These are phyloP conservation scores for Eulithis prunata DNA, from an alignment of 2,888 invertebrate genomes.

Conservation along the genomic window DNA sequence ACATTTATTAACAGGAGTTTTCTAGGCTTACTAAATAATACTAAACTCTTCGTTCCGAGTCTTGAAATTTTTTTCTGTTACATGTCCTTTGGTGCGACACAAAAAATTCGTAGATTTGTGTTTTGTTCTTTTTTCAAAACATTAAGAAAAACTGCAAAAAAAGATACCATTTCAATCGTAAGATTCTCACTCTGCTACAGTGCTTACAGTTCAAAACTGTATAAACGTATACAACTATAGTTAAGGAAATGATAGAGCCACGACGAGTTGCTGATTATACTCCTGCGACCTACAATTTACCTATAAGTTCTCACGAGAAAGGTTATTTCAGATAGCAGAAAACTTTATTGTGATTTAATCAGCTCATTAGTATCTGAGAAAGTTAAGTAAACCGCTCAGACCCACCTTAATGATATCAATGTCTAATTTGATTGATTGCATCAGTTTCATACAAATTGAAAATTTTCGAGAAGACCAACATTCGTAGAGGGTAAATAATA, in stretches of 20 bases:
- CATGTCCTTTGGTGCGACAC: background rate
- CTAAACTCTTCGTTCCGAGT: constrained; percentile 1
- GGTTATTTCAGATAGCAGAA: constrained; percentile 10
- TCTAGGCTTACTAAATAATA: constrained; percentile 19
- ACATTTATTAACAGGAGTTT: constrained; percentile 33
- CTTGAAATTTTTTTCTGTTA: background rate
- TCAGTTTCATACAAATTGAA: constrained; percentile 33
- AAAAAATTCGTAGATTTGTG: background rate
- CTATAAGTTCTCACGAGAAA: constrained; percentile 23
- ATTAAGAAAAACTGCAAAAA: too few species aligned
- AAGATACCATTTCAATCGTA: too few species aligned
- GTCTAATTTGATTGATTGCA: constrained; percentile 23
- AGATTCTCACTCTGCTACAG: too few species aligned
- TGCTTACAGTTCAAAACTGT: background rate
- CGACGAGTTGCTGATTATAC: constrained; percentile 23
- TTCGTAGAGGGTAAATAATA: constrained; percentile 31
- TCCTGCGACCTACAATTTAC: constrained; percentile 21
- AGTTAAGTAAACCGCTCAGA: background rate
- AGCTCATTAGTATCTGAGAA: constrained; percentile 8
- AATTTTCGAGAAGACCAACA: constrained; percentile 31
- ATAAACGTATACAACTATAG: constrained; percentile 2
- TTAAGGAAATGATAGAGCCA: constrained; percentile 23
- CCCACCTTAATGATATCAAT: too few species aligned
- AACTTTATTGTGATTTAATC: constrained; percentile 38
- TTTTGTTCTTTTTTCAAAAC: too few species aligned